Conservation (phyloP, 2,797 vertebrate genomes). For the Smutsia temminckii region DNA sequence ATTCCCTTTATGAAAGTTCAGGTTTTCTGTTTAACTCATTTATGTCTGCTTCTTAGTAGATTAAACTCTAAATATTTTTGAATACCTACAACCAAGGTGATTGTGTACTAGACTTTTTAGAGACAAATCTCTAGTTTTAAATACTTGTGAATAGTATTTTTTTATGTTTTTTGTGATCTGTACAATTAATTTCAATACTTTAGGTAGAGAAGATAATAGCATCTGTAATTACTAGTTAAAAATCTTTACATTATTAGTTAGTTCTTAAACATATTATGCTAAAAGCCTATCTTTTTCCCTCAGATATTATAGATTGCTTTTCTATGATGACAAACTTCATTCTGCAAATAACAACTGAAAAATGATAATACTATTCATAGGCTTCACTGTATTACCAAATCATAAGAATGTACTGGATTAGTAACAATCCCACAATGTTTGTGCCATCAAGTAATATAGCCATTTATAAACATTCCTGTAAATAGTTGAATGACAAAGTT, state of each 20-base stretch:
- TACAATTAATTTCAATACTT: slow-evolving; percentile 28
- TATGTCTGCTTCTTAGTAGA: not conserved
- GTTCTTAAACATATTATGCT: not conserved
- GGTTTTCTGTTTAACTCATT: not conserved
- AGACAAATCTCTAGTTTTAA: slow-evolving; percentile 23
- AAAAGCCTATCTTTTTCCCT: not conserved
- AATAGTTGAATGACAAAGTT: not conserved
- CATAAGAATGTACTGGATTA: not conserved
- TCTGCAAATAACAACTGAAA: not conserved
- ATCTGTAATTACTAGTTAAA: not conserved
- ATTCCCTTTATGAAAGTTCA: not conserved
- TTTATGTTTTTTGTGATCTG: not conserved
- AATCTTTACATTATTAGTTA: not conserved
- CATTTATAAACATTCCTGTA: not conserved
- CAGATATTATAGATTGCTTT: not conserved
- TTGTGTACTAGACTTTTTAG: not conserved
- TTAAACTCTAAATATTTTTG: not conserved
- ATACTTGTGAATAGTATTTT: not conserved
- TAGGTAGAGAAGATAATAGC: not conserved
- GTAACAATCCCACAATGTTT: not conserved
- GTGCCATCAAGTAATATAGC: not conserved
- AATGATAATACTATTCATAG: not conserved
- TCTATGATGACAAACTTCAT: not conserved
- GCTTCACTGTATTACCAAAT: not conserved
- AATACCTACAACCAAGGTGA: not conserved